Evolutionary conservation across 2,888 invertebrate genomes (phyloP).

Genomic region (Drosophila emarginata): DNA sequence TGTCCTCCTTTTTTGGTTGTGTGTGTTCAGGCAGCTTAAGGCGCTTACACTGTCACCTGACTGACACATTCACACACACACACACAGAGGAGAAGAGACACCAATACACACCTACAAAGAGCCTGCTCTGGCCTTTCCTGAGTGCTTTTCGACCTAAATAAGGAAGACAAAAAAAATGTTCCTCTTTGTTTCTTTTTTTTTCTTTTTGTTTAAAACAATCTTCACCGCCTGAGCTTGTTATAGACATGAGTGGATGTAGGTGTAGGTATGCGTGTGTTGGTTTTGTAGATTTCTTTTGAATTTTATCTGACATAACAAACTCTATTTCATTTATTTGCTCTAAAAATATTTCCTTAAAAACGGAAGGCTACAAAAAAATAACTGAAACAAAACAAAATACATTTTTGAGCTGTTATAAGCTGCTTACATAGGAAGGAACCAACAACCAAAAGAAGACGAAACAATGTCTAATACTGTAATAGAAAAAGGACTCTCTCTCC

Average conservation of each 20-base stretch:
- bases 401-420: constrained; percentile 46
- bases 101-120: constrained; percentile 18
- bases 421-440: constrained; percentile 27
- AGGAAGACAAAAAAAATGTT: constrained; percentile 24
- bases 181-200: constrained; percentile 26
- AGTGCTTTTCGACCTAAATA: constrained; percentile 73
- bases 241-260: background rate
- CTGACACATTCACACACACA: constrained; percentile 40
- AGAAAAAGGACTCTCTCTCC: background rate
- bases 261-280: background rate
- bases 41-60: constrained; percentile 73
- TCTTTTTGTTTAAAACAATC: constrained; percentile 56
- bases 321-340: constrained; percentile 38
- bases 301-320: constrained; percentile 23
- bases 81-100: constrained; percentile 2
- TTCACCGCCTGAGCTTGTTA: constrained; percentile 30
- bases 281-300: constrained; percentile 23
- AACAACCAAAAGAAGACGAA: constrained; percentile 7
- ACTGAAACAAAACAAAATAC: constrained; percentile 3
- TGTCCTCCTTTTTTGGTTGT: constrained; percentile 34
- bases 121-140: constrained; percentile 52
- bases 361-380: constrained; percentile 9
- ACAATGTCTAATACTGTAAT: constrained; percentile 36
- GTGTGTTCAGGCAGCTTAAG: constrained; percentile 62
- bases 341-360: constrained; percentile 40